Evolutionary conservation across 2,113 vertebrate genomes (phyloP), one percentile per base, ranked within the genome.

Genomic region (Solea senegalensis): DNA sequence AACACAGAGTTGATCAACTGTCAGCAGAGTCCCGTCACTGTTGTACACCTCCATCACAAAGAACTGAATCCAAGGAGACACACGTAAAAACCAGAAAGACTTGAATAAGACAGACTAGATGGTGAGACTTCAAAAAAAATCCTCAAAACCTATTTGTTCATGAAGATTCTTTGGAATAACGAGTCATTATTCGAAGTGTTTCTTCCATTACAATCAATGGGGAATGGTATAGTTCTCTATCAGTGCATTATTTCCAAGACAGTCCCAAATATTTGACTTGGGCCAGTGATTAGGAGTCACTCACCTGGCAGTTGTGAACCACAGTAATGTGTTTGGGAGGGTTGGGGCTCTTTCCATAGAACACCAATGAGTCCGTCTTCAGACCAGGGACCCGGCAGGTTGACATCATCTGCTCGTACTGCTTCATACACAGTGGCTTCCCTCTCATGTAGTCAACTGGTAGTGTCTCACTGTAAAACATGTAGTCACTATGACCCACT

Each of bases 261-360:
- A 4, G 5, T 9, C 8, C 8, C 43, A 7, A 44, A 44, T 44
- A 44, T 44, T 44, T 44, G 10, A 44, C 34, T 34, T 34, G 34
- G 34, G 5, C 34, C 34, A 34, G 34, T 34, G 34, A 34, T 34
- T 34, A 3, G 5, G 5, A 34, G 34, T 34, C 48, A 3, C 81
- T 85, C 46, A 99, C 97, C 95, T 98, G 96, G 88, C 94, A 95
- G 88, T 99, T 98, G 89, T 98, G 96, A 6, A 96, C 95, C 13
- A 99, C 94, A 0, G 94, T 96, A 84, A 99, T 95, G 69, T 99
- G 96, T 15, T 77, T 92, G 67, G 96, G 93, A 0, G 95, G 94
- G 49, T 81, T 95, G 61, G 95, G 94, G 71, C 86, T 91, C 80
- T 83, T 92, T 72, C 94, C 88, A 0, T 97, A 93, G 91, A 95